Evolutionary conservation across 1,140 invertebrate species (phyloP).

Genomic region (Atopsyche davidsoni): DNA sequence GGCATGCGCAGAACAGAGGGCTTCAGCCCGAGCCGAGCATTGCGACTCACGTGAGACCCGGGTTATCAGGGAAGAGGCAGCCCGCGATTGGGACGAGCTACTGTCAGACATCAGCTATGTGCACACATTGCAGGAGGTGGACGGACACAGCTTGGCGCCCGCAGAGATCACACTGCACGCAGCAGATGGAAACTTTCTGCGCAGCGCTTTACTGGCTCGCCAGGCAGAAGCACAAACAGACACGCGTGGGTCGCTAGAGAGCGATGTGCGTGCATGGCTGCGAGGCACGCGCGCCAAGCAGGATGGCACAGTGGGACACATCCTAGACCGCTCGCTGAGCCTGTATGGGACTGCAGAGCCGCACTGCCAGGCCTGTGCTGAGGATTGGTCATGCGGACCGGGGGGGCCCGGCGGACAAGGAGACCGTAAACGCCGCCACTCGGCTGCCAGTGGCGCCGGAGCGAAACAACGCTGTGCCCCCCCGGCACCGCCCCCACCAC

Average conservation of each 20-base stretch:
- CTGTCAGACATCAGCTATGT: conserved; percentile 45
- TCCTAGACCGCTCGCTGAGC: conserved; percentile 30
- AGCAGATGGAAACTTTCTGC: conserved; percentile 24
- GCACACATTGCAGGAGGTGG: conserved; percentile 33
- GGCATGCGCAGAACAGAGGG: conserved; percentile 29
- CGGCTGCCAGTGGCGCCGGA: conserved; percentile 31
- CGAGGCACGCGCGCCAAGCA: conserved; percentile 1
- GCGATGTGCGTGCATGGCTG: conserved; percentile 4
- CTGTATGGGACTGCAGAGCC: conserved; percentile 29
- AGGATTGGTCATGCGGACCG: conserved; percentile 4
- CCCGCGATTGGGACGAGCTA: conserved; percentile 47
- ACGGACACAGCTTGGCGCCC: conserved; percentile 21
- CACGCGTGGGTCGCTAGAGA: background rate
- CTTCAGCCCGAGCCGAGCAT: conserved; percentile 17
- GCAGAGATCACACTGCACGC: conserved; percentile 22
- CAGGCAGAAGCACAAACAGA: background rate
- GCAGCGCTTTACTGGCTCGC: conserved; percentile 20
- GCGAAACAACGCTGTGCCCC: conserved; percentile 30
- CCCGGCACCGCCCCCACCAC: conserved; percentile 39
- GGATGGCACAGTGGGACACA: conserved; percentile 19
- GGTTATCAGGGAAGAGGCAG: conserved; percentile 30
- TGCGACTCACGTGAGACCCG: conserved; percentile 27
- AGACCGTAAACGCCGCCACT: conserved; percentile 43
- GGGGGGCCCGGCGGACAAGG: conserved; percentile 26
- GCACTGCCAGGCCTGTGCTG: conserved; percentile 12